Evolutionary conservation across 2,113 vertebrate species (phyloP).

Genomic region (Halcyon malimbica): DNA sequence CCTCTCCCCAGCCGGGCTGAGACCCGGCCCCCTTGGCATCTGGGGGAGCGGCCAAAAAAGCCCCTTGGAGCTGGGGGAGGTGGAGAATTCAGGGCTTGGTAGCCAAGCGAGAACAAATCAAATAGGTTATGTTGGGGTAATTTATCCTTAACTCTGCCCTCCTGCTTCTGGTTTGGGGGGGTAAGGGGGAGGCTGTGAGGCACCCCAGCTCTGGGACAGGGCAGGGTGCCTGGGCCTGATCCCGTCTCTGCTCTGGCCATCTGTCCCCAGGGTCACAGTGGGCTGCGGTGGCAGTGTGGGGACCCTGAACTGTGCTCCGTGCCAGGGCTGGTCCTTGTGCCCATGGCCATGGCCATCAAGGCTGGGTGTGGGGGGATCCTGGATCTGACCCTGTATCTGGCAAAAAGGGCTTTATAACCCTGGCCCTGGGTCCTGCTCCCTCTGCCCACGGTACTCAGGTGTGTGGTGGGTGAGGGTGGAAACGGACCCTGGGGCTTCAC

Average conservation of each 20-base stretch:
- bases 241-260: neutral
- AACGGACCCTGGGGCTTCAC: neutral
- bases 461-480: neutral
- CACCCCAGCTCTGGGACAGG: neutral
- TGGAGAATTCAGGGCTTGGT: neutral
- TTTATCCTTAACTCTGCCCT: neutral
- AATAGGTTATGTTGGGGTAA: fast-evolving
- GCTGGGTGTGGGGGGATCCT: neutral
- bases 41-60: fast-evolving
- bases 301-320: neutral
- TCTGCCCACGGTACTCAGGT: no score
- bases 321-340: neutral
- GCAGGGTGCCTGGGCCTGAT: neutral
- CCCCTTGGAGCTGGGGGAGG: neutral
- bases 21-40: fast-evolving
- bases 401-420: neutral
- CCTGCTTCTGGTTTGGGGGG: neutral
- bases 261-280: neutral
- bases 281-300: neutral
- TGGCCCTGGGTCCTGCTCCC: neutral
- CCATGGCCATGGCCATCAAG: neutral
- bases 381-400: neutral
- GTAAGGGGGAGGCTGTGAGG: neutral
- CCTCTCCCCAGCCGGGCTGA: neutral
- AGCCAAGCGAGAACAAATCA: neutral